Base-by-base conservation (phyloP, 1,140 invertebrate species). In the Rhagoletis zephyria region DNA sequence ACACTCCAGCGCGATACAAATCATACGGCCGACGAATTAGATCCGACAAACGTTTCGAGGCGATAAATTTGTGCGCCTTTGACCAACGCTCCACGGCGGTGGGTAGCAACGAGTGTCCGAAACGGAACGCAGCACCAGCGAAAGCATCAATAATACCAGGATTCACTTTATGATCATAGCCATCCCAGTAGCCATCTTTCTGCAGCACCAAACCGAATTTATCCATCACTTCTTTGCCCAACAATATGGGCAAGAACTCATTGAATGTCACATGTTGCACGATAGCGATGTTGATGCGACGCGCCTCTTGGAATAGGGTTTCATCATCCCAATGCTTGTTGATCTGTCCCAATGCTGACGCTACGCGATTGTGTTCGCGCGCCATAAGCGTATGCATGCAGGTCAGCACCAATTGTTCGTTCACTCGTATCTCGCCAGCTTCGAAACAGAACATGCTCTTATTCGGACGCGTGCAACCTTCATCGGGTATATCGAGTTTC, bases 271-370 rank as follows among this genome's bases (percentile, higher is more conserved):
- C 96, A 90, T 99, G 97, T 93, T 99, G 98, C 85, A 98, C 96
- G 92, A 97, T 95, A 3, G 97, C 98, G 81, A 97, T 97, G 81
- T 97, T 95, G 89, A 99, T 98, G 67, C 97, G 95, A 88, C 98
- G 94, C 0, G 97, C 94, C 94, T 99, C 98, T 94, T 99, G 97
- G 94, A 97, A 99, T 0, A 99, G 91, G 0, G 96, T 98, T 93
- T 99, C 98, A 91, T 99, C 98, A 90, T 98, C 97, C 98, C 98
- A 98, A 90, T 98, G 97, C 2, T 97, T 97, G 94, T 99, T 99
- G 10, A 98, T 95, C 85, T 95, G 94, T 0, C 95, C 94, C 59
- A 98, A 92, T 42, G 94, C 96, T 85, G 95, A 95, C 1, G 97
- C 97, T 2, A 97, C 93, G 87, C 97, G 94, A 92, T 98, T 98